These are phyloP conservation scores for Clarias laeviceps DNA, from an alignment of 2,797 vertebrate genomes.

Conservation along the genomic window DNA sequence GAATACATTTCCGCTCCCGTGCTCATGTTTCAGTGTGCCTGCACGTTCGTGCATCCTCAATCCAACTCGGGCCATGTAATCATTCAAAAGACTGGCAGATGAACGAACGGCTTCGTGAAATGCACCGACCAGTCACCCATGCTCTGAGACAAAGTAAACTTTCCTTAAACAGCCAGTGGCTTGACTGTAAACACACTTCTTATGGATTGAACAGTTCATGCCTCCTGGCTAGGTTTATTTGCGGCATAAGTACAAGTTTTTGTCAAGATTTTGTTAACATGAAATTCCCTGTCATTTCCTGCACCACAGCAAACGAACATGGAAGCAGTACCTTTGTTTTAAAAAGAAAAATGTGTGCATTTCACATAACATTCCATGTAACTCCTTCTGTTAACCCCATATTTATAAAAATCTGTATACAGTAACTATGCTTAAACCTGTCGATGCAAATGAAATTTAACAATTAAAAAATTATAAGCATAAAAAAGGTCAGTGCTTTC, in stretches of 20 bases:
- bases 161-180: background rate
- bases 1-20: constrained; percentile 17
- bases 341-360: background rate
- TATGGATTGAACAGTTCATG: background rate
- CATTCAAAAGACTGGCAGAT: constrained; percentile 21
- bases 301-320: background rate
- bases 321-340: background rate
- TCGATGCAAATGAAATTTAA: background rate
- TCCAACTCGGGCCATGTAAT: background rate
- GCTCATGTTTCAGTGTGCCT: background rate
- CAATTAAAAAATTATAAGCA: background rate
- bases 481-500: background rate
- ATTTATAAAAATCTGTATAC: background rate
- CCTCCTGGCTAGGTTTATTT: background rate
- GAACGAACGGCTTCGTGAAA: constrained; percentile 9
- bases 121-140: constrained; percentile 6
- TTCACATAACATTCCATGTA: background rate
- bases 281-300: background rate
- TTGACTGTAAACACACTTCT: background rate
- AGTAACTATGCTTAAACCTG: background rate
- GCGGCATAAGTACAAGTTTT: too few species aligned
- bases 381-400: background rate
- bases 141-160: constrained; percentile 12
- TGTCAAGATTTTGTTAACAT: background rate
- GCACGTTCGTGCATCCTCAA: constrained; percentile 27